A percentile compares a stretch with the other conserved stretches of the same genome.
Evolutionary conservation across 2,113 vertebrate species (phyloP).

Genomic region (Platycercus adscitus): DNA sequence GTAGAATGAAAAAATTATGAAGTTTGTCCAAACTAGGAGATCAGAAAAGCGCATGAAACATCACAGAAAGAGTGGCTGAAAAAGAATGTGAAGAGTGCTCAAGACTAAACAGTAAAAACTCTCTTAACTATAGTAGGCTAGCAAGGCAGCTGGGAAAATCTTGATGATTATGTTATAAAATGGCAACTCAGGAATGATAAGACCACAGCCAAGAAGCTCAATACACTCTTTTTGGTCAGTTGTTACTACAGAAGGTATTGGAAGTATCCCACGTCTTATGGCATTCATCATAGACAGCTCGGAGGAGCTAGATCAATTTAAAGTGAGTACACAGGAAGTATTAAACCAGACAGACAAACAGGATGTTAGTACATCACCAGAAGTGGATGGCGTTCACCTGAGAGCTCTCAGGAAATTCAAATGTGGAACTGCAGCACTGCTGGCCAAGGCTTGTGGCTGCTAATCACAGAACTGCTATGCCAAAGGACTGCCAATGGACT

Average conservation of each 20-base stretch:
- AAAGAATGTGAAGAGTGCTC: neutral
- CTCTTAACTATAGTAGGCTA: neutral
- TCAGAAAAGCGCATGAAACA: neutral
- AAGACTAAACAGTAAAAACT: neutral
- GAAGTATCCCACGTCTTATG: neutral
- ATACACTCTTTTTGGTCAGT: neutral
- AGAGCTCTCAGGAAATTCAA: neutral
- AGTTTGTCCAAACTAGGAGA: neutral
- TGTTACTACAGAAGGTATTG: neutral
- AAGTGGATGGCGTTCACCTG: neutral
- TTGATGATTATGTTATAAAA: neutral
- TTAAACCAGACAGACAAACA: neutral
- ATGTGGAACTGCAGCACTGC: neutral
- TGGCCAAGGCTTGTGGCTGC: neutral
- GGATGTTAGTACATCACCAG: neutral
- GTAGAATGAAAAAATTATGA: neutral
- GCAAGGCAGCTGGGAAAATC: neutral
- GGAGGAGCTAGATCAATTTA: neutral
- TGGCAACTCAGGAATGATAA: neutral
- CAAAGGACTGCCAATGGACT: neutral
- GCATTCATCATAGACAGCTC: rapidly evolving
- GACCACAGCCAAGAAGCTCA: neutral
- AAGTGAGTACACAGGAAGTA: neutral
- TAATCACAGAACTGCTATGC: neutral
- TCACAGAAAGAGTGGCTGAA: neutral